A percentile compares a stretch with the other conserved stretches of the same genome.
Evolutionary conservation across 2,888 invertebrate species (phyloP).

Genomic region (Rhogogaster chlorosoma): DNA sequence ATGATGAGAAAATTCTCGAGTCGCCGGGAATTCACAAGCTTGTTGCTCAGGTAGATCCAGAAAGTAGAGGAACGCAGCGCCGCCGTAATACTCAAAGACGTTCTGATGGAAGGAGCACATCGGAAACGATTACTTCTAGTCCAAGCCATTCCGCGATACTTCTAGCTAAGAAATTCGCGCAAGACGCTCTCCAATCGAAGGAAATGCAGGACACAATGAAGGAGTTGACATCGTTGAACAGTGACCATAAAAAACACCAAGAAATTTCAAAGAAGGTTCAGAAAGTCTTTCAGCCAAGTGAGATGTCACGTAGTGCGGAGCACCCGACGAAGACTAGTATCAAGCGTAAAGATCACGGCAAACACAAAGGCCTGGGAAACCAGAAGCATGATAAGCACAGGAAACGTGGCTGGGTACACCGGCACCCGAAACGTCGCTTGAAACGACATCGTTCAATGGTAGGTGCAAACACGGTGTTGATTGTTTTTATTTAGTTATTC

Average conservation of each 20-base stretch:
- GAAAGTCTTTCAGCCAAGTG: background rate
- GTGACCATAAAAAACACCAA: background rate
- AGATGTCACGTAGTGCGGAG: background rate
- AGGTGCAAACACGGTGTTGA: background rate
- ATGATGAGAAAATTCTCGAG: background rate
- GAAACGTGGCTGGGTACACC: constrained; percentile 16
- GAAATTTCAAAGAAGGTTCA: background rate
- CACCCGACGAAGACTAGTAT: background rate
- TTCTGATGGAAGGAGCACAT: constrained; percentile 50
- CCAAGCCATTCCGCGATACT: constrained; percentile 53
- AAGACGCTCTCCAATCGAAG: constrained; percentile 63
- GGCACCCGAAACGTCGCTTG: constrained; percentile 5
- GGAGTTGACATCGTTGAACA: constrained; percentile 54
- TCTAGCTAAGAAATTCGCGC: constrained; percentile 65
- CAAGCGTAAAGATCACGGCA: background rate
- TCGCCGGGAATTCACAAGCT: background rate
- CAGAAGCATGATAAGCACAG: constrained; percentile 27
- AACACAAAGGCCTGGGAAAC: background rate
- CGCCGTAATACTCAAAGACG: background rate
- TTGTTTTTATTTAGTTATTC: background rate
- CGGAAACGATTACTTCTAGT: constrained; percentile 57
- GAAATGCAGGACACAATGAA: constrained; percentile 64
- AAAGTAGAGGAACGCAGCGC: background rate
- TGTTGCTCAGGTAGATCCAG: background rate
- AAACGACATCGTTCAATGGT: constrained; percentile 21